phyloP scores from a whole-genome alignment of 1,140 invertebrate genomes.

The Catajapyx aquilonaris region DNA sequence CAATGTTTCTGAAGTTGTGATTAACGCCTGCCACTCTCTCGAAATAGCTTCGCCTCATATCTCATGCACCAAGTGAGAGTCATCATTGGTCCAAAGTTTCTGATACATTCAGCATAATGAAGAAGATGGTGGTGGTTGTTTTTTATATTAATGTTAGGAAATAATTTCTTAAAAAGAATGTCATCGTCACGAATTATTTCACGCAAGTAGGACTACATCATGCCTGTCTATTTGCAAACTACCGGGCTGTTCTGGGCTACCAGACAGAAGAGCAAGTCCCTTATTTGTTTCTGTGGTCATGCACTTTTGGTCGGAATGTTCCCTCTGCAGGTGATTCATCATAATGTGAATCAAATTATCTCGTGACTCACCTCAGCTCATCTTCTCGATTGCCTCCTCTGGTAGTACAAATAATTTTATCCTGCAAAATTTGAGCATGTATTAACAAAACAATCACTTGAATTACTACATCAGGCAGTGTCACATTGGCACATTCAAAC shows the following conservation, averaged over 20 bases:
- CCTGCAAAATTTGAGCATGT: too few species aligned
- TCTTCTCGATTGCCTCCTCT: too few species aligned
- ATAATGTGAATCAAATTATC: too few species aligned
- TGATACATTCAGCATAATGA: conserved; percentile 4
- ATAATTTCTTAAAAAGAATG: conserved; percentile 1
- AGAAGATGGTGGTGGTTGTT: conserved; percentile 6
- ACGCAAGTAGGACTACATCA: neutral
- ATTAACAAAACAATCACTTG: too few species aligned
- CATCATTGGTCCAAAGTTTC: conserved; percentile 5
- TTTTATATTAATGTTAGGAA: neutral
- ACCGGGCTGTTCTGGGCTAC: neutral
- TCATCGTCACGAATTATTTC: conserved; percentile 5
- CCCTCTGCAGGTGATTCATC: too few species aligned
- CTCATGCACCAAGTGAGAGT: conserved; percentile 6
- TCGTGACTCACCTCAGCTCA: too few species aligned
- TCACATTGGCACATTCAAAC: too few species aligned
- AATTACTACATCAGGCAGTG: too few species aligned
- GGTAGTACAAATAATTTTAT: too few species aligned
- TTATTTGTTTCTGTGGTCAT: neutral
- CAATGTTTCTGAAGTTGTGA: conserved; percentile 5
- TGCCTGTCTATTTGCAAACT: neutral
- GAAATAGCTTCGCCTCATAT: conserved; percentile 6
- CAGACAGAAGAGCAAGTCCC: neutral
- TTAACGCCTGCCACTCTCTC: conserved; percentile 4
- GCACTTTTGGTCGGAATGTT: neutral